Evolutionary conservation across 1,140 invertebrate species (phyloP), one percentile per base, ranked within the genome.

Genomic region (Drosophila tani): DNA sequence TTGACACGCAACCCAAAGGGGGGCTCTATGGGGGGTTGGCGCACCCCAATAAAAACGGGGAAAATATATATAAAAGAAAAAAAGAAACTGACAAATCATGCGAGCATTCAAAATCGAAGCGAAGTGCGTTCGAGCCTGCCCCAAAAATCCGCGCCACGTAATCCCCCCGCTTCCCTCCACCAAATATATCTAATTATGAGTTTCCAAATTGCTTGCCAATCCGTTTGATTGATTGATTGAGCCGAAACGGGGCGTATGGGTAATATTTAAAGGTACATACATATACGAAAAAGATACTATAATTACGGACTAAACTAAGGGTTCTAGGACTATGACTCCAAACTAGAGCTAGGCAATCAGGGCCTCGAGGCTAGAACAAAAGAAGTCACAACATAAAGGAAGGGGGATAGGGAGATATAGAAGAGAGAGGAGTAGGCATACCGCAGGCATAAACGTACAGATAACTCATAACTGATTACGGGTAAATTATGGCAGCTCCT

Each of bases 41-140:
- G 6, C 21, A 38, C 17, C 27, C 62, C 29, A 15, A 21, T 7
- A 35, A 15, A 58, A 43, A 27, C 19, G 17, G 19, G 14, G 15
- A 46, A 49, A 17, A 8, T n/a, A n/a, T 6, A 45, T 21, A 55
- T 40, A 40, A n/a, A 27, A 43, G 17, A 19, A 40, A 50, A 27
- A 40, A 40, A 46, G 67, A 74, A 82, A 68, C 57, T 85, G 82
- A 74, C 82, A 84, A 84, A 84, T 77, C 81, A 84, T 85, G 77
- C 82, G 73, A 75, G 81, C 64, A 60, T 45, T 68, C 57, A 21
- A 60, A 62, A 24, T 47, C 58, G 29, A 35, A 47, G 45, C 43
- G 14, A 21, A 15, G 29, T 74, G 70, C 70, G 70, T 73, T 71
- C 14, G 27, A 49, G 53, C 63, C 63, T 69, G 47, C 67, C 67